Evolutionary conservation across 2,888 invertebrate species (phyloP).

Genomic region (Catocala fraxini): DNA sequence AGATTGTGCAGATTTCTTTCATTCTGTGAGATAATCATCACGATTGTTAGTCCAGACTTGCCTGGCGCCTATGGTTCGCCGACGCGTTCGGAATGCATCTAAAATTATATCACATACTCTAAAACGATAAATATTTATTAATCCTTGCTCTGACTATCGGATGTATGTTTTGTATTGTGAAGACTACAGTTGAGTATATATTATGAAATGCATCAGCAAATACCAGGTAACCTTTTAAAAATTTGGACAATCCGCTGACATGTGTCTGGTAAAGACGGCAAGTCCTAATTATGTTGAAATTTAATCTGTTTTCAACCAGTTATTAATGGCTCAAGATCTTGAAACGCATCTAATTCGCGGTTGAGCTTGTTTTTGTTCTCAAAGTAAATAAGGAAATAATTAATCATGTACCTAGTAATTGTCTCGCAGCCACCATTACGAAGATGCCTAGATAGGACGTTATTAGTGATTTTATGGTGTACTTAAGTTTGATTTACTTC

Average conservation of each 20-base stretch:
- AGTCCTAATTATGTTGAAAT: constrained; percentile 36
- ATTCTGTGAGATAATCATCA: neutral
- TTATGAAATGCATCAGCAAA: neutral
- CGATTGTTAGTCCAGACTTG: constrained; percentile 6
- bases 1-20: constrained; percentile 2
- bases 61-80: constrained; percentile 6
- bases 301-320: constrained; percentile 47
- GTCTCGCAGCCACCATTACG: constrained; percentile 47
- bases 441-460: constrained; percentile 40
- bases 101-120: constrained; percentile 11
- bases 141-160: neutral
- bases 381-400: constrained; percentile 57
- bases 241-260: neutral
- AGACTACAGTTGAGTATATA: neutral
- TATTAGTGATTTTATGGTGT: constrained; percentile 54
- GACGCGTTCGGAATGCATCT: constrained; percentile 9
- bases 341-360: constrained; percentile 44
- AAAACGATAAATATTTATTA: constrained; percentile 15
- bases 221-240: neutral
- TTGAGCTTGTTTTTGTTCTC: constrained; percentile 48
- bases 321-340: constrained; percentile 40
- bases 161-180: neutral
- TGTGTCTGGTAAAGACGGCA: constrained; percentile 14
- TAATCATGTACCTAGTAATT: constrained; percentile 50
- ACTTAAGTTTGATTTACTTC: constrained; percentile 51